Evolutionary conservation across 2,888 invertebrate genomes (phyloP).

Genomic region (Elgonia sp.): DNA sequence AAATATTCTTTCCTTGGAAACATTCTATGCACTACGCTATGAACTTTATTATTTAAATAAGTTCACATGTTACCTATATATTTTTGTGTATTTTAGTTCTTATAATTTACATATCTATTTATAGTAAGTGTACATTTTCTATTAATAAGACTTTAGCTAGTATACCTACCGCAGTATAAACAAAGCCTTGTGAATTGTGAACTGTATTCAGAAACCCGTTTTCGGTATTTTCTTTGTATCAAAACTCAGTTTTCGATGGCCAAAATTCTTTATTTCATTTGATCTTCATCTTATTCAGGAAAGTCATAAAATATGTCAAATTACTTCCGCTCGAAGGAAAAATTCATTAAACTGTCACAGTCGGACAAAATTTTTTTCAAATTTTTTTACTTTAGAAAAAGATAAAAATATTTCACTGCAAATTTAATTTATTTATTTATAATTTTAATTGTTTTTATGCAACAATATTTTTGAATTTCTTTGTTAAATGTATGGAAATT

Average conservation of each 20-base stretch:
- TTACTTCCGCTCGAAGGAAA: constrained; percentile 18
- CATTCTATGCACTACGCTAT: not conserved
- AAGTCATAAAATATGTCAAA: constrained; percentile 23
- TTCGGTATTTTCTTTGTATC: constrained; percentile 49
- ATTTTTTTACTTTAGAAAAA: not conserved
- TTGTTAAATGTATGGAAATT: too few relatives aligned
- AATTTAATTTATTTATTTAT: too few relatives aligned
- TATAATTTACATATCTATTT: constrained; percentile 45
- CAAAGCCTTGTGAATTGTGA: constrained; percentile 23
- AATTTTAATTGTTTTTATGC: too few relatives aligned
- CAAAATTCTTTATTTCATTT: not conserved
- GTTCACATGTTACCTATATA: constrained; percentile 8
- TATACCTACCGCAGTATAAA: constrained; percentile 60
- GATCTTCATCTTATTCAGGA: not conserved
- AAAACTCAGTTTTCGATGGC: constrained; percentile 23
- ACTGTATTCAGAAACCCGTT: constrained; percentile 3
- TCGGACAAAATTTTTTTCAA: not conserved
- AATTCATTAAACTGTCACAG: not conserved
- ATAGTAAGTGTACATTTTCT: constrained; percentile 32
- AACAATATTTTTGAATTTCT: too few relatives aligned
- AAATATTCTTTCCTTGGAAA: not conserved
- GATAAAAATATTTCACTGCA: too few relatives aligned
- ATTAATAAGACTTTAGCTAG: constrained; percentile 3
- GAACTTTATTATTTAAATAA: constrained; percentile 36
- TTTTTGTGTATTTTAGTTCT: constrained; percentile 20